These are phyloP conservation scores for Leptopilina syphax DNA, from an alignment of 2,888 invertebrate species.

Conservation along the genomic window DNA sequence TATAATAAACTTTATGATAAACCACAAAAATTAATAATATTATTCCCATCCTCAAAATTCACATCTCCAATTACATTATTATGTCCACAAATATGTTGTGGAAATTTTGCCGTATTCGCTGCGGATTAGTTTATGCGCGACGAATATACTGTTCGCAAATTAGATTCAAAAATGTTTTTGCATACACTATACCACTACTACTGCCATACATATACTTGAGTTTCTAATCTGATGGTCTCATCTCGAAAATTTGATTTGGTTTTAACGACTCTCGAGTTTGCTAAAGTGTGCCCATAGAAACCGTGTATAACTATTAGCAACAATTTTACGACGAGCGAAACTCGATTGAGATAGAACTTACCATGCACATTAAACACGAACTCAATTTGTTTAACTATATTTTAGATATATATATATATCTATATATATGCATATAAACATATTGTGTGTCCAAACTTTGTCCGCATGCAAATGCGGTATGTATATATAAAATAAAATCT, in stretches of 20 bases:
- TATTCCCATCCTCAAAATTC: too few species aligned
- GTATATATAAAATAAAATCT: background rate
- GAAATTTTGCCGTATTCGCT: too few species aligned
- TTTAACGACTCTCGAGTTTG: conserved; percentile 21
- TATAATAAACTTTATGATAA: too few species aligned
- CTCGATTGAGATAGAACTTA: conserved; percentile 1
- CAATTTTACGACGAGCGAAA: conserved; percentile 21
- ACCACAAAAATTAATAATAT: too few species aligned
- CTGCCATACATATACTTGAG: background rate
- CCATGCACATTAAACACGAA: background rate
- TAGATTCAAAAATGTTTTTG: background rate
- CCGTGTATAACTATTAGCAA: conserved; percentile 13
- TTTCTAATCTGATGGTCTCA: conserved; percentile 2
- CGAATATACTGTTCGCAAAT: background rate
- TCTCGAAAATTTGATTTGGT: conserved; percentile 16
- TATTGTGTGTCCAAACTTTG: background rate
- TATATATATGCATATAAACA: too few species aligned
- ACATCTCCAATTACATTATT: too few species aligned
- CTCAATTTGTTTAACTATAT: conserved; percentile 7
- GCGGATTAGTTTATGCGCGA: too few species aligned
- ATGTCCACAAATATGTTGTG: too few species aligned
- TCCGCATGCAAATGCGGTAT: background rate
- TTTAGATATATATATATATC: background rate
- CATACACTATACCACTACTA: background rate
- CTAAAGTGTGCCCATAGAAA: conserved; percentile 8